Conservation (phyloP, 2,113 vertebrate species). For the Sander lucioperca region DNA sequence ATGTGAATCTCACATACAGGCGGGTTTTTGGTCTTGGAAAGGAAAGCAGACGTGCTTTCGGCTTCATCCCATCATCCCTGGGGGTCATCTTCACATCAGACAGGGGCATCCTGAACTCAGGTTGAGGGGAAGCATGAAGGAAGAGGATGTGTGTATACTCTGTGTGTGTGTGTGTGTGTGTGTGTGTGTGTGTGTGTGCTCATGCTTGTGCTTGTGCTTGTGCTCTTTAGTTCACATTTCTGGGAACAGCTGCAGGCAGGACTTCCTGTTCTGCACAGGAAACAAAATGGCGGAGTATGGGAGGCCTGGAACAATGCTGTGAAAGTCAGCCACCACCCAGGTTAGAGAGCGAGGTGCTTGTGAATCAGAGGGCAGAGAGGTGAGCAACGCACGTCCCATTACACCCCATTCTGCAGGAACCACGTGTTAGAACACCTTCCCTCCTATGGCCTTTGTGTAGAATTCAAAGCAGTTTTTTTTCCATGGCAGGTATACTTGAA, state of each 20-base stretch:
- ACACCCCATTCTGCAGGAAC: conserved; percentile 25
- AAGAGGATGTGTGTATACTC: conserved; percentile 69
- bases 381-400: conserved; percentile 55
- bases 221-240: conserved; percentile 58
- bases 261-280: conserved; percentile 81
- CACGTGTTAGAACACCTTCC: conserved; percentile 47
- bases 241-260: conserved; percentile 79
- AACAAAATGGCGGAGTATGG: conserved; percentile 77
- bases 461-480: conserved; percentile 35
- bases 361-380: conserved; percentile 60
- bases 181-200: conserved; percentile 33
- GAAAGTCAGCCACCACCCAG: conserved; percentile 82
- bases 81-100: conserved; percentile 77
- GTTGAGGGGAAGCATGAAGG: conserved; percentile 63
- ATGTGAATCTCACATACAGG: conserved; percentile 10
- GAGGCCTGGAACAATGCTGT: conserved; percentile 82
- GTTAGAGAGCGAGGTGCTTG: conserved; percentile 68
- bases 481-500: conserved; percentile 12
- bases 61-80: conserved; percentile 58
- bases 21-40: conserved; percentile 44
- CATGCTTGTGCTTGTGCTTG: conserved; percentile 12
- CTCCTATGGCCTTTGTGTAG: conserved; percentile 33
- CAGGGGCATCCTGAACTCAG: conserved; percentile 70
- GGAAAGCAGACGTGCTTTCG: conserved; percentile 66
- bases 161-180: conserved; percentile 16